These are phyloP conservation scores for Coenobita brevimanus DNA, from an alignment of 1,140 invertebrate genomes.

Conservation along the genomic window DNA sequence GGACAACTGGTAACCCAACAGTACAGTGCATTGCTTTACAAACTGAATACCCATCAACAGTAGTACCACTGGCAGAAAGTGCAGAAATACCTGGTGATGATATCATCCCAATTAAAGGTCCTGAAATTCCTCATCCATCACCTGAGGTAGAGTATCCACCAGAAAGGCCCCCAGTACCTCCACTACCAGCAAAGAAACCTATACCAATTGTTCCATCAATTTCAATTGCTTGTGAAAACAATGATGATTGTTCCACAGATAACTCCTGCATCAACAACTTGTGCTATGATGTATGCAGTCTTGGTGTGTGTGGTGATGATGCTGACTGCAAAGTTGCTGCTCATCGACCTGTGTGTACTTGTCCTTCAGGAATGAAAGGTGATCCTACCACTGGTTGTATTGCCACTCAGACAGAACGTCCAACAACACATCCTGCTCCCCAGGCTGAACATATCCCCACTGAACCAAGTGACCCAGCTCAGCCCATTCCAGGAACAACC, in stretches of 20 bases:
- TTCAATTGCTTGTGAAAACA: slow-evolving; percentile 84
- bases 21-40: slow-evolving; percentile 54
- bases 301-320: slow-evolving; percentile 82
- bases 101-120: too few species aligned
- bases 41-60: slow-evolving; percentile 17
- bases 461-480: slow-evolving; percentile 12
- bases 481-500: slow-evolving; percentile 14
- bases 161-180: slow-evolving; percentile 17
- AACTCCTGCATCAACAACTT: slow-evolving; percentile 85
- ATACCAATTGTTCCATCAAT: slow-evolving; percentile 76
- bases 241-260: slow-evolving; percentile 83
- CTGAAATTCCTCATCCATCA: slow-evolving; percentile 29
- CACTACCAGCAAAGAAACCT: slow-evolving; percentile 71
- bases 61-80: neutral
- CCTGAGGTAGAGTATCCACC: slow-evolving; percentile 26
- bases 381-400: slow-evolving; percentile 85
- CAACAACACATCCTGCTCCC: slow-evolving; percentile 9
- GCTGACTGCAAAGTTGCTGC: slow-evolving; percentile 86
- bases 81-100: slow-evolving; percentile 18
- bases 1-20: slow-evolving; percentile 71
- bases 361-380: slow-evolving; percentile 84
- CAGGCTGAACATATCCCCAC: slow-evolving; percentile 2
- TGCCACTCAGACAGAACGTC: slow-evolving; percentile 25
- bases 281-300: slow-evolving; percentile 85
- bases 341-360: slow-evolving; percentile 88